Base-by-base conservation (phyloP, 1,140 invertebrate species). In the Hyphantria cunea region DNA sequence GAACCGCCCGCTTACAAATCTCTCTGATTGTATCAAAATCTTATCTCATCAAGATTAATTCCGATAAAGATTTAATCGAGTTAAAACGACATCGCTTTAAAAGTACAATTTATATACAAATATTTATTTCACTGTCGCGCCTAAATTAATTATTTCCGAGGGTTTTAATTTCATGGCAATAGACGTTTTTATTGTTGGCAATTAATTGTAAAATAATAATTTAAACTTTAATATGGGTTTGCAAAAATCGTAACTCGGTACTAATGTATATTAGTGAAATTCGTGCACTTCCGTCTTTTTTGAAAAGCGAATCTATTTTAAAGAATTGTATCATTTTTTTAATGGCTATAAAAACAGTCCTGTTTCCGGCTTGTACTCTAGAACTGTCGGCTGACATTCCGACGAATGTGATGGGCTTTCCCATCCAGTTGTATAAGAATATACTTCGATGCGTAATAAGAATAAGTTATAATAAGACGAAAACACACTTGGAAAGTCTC, bases 381-480 rank as follows among this genome's bases (percentile, higher is more conserved):
- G 6, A 37, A 34, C 44, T 13, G 17, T 32, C 39, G 12, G 34
- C n/a, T 13, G 15, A 42, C 39, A 25, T 42, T 53, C 15, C 42
- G 44, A 15, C 32, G 31, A 25, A 25, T 6, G 11, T 55, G 54
- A 47, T 56, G 45, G n/a, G 52, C 64, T 70, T 70, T 70, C 64
- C 48, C 66, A 32, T 39, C 39, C 34, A 54, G 15, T 56, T 10
- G 37, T 32, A 48, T 39, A 51, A 25, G 17, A 25, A 1, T 25
- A 25, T 25, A 5, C 17, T 25, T 5, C 17, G 5, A 59, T 59
- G 54, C 37, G 31, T 48, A 58, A 62, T 33, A 54, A 44, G 42
- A 41, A 52, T 63, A 34, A 14, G 17, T 15, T 55, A 45, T 68
- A 70, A 61, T n/a, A n/a, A n/a, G n/a, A n/a, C n/a, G n/a, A n/a